These are phyloP conservation scores for Illadopsis cleaveri DNA, from an alignment of 2,113 vertebrate species.

Conservation along the genomic window DNA sequence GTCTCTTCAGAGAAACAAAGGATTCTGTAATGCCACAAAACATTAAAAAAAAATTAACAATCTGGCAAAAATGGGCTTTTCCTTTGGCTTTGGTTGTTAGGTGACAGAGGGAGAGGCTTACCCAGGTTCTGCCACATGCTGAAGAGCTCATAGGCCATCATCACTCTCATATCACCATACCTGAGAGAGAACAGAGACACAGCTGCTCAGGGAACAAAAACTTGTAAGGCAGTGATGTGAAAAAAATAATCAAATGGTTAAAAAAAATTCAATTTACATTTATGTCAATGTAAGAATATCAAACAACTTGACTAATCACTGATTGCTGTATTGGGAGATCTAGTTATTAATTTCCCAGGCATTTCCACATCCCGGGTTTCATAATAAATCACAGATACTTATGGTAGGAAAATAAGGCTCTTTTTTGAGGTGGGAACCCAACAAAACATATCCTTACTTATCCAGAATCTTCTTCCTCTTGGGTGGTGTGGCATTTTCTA, in stretches of 20 bases:
- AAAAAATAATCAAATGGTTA: neutral
- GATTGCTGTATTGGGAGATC: neutral
- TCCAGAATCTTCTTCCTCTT: constrained; percentile 95
- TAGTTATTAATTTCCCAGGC: neutral
- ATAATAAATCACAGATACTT: neutral
- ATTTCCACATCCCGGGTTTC: neutral
- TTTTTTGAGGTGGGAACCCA: neutral
- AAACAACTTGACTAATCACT: neutral
- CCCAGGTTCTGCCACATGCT: constrained; percentile 92
- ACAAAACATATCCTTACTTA: constrained; percentile 82
- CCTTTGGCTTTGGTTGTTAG: neutral
- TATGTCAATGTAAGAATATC: neutral
- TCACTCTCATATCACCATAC: constrained; percentile 88
- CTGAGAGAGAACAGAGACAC: constrained; percentile 61
- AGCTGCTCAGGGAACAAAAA: neutral
- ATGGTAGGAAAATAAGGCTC: neutral
- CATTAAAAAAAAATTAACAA: accelerated
- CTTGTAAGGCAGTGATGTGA: neutral
- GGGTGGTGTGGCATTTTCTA: constrained; percentile 86
- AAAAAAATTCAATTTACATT: neutral
- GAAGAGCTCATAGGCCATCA: constrained; percentile 90
- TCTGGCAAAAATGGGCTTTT: neutral
- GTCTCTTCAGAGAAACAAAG: neutral
- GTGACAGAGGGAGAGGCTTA: constrained; percentile 53
- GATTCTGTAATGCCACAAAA: neutral